Evolutionary conservation across 2,797 vertebrate species (phyloP).

Genomic region (Melanotaenia boesemani): DNA sequence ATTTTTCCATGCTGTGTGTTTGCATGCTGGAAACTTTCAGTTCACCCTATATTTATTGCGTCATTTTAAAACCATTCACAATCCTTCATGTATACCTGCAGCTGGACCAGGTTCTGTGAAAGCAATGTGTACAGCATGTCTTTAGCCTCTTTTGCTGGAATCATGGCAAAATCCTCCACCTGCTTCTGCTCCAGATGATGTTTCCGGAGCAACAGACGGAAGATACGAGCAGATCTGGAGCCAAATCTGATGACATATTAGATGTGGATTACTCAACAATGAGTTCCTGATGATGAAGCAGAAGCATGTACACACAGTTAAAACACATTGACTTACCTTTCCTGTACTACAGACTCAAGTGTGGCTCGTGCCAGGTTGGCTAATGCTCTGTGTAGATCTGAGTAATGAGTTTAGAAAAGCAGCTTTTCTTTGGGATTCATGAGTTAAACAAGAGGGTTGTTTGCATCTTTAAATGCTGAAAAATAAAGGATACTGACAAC

Average conservation of each 20-base stretch:
- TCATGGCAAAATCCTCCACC: slow-evolving; percentile 98
- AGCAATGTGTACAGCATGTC: slow-evolving; percentile 96
- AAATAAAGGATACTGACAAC: slow-evolving; percentile 93
- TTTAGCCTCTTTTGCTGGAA: slow-evolving; percentile 97
- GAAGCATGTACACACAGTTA: background rate
- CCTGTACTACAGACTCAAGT: slow-evolving; percentile 92
- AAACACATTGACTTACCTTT: slow-evolving; percentile 82
- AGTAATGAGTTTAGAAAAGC: slow-evolving; percentile 73
- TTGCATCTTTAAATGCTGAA: background rate
- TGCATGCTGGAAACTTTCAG: background rate
- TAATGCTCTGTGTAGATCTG: slow-evolving; percentile 91
- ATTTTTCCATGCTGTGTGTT: too few relatives aligned
- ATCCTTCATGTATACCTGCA: slow-evolving; percentile 84
- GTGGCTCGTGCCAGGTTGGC: slow-evolving; percentile 90
- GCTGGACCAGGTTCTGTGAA: slow-evolving; percentile 90
- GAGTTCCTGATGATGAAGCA: background rate
- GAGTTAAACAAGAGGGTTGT: background rate
- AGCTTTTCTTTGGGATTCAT: background rate
- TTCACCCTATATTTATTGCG: background rate
- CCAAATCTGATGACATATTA: slow-evolving; percentile 85
- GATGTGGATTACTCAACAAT: background rate
- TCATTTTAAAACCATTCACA: background rate
- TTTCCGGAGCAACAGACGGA: slow-evolving; percentile 89
- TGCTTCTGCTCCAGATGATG: slow-evolving; percentile 96
- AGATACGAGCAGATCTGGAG: slow-evolving; percentile 91